These are phyloP conservation scores for Calyptommatus sinebrachiatus DNA, from an alignment of 2,113 vertebrate genomes.

Conservation along the genomic window DNA sequence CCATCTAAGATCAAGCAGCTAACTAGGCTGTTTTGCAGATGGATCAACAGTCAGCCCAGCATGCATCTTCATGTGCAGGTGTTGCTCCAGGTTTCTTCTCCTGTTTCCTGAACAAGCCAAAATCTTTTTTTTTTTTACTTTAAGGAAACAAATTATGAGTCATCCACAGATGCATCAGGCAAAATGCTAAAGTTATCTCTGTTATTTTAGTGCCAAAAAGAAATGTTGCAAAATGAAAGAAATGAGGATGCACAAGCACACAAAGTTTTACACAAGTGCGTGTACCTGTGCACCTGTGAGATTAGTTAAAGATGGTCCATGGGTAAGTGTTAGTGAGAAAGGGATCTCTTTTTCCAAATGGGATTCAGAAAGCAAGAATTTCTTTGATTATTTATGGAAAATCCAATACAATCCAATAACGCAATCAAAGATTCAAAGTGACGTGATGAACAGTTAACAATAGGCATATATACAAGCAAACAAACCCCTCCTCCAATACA, in stretches of 20 bases:
- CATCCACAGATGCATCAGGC: slow-evolving; percentile 47
- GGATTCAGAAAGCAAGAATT: too few relatives aligned
- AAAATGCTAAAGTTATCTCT: slow-evolving; percentile 47
- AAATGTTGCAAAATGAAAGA: slow-evolving; percentile 37
- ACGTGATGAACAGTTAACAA: too few relatives aligned
- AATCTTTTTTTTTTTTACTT: slow-evolving; percentile 23
- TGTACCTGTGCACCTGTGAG: too few relatives aligned
- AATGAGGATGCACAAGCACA: slow-evolving; percentile 1
- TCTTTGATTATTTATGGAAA: too few relatives aligned
- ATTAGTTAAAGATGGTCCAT: too few relatives aligned
- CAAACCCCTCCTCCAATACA: too few relatives aligned
- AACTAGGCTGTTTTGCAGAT: slow-evolving; percentile 52
- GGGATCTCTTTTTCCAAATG: too few relatives aligned
- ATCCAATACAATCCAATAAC: too few relatives aligned
- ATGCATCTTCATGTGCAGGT: slow-evolving; percentile 35
- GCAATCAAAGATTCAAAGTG: too few relatives aligned
- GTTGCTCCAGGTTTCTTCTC: slow-evolving; percentile 20
- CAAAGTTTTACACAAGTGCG: not conserved
- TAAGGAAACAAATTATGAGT: slow-evolving; percentile 30
- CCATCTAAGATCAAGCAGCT: not conserved
- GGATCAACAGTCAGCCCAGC: slow-evolving; percentile 29
- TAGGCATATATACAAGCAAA: too few relatives aligned
- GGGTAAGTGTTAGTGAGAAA: too few relatives aligned
- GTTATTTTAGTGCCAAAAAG: slow-evolving; percentile 29
- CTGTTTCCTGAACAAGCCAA: slow-evolving; percentile 29